Evolutionary conservation across 2,888 invertebrate genomes (phyloP), one percentile per base, ranked within the genome.

Genomic region (Drosophila vallismaia): DNA sequence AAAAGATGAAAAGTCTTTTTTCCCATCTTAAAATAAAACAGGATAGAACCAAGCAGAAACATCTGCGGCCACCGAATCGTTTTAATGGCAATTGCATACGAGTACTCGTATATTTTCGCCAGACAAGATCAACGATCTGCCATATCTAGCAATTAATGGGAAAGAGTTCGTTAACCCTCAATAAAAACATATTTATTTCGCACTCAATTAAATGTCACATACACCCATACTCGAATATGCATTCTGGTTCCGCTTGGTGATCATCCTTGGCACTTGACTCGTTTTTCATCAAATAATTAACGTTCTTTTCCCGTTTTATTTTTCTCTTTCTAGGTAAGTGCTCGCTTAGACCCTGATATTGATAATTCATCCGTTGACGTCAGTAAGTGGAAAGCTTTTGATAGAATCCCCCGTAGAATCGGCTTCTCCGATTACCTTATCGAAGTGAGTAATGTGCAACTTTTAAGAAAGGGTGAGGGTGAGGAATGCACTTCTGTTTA

Each of bases 171-270:
- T 63, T 36, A 50, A 53, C 70, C 72, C 62, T 8, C 45, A 28
- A 62, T 62, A 31, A 55, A 62, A 53, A 50, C 38, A 38, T 12
- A 42, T 60, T 57, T 50, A 24, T 67, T 66, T 85, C 79, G 67
- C 86, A 81, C 80, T 76, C 67, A 76, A 81, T 86, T 81, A 83
- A 76, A 67, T 76, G 74, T 71, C 71, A 38, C 64, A 68, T 54
- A 52, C 46, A 54, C 56, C 54, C 31, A 50, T 19, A 49, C 19
- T 19, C n/a, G 40, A 42, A 68, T 36, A n/a, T 36, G 40, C 51
- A 55, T 75, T 67, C 51, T 59, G 71, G 48, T 51, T 50, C 50
- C 64, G 51, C 57, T 72, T 78, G 78, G 74, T 78, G 64, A 48
- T 71, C 24, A 44, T 40, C 38, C 36, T 40, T 36, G 49, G 63